Conservation (phyloP, 2,797 vertebrate species). For the Orientallactaga sibirica region DNA sequence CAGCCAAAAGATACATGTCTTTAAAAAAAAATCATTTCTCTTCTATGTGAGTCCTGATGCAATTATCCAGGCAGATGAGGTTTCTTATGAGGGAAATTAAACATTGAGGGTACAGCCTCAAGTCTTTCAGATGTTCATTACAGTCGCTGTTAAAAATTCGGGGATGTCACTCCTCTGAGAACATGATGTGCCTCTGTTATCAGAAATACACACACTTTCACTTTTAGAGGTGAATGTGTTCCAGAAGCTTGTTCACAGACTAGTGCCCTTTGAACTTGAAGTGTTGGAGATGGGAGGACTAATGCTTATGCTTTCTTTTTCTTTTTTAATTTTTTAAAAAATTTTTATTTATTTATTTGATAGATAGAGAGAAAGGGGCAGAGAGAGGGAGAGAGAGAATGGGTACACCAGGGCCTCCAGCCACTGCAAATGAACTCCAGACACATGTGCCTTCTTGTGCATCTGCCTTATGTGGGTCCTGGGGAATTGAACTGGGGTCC, state of each 20-base stretch:
- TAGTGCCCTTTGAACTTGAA: neutral
- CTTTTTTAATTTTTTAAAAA: no score
- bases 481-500: no score
- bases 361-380: no score
- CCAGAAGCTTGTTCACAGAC: neutral
- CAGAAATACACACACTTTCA: neutral
- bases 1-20: constrained; percentile 61
- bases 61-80: constrained; percentile 43
- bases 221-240: neutral
- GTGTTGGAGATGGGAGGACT: rapidly evolving
- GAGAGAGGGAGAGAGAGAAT: no score
- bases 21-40: constrained; percentile 61
- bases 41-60: neutral
- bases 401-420: no score
- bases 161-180: neutral
- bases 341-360: no score
- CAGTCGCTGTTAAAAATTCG: neutral
- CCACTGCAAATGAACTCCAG: no score
- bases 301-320: neutral
- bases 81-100: neutral
- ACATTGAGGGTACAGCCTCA: neutral
- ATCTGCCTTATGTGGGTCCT: no score
- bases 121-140: neutral
- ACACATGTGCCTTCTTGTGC: no score
- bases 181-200: neutral